phyloP scores from a whole-genome alignment of 2,113 vertebrate species.

The Aspiorhynchus laticeps region DNA sequence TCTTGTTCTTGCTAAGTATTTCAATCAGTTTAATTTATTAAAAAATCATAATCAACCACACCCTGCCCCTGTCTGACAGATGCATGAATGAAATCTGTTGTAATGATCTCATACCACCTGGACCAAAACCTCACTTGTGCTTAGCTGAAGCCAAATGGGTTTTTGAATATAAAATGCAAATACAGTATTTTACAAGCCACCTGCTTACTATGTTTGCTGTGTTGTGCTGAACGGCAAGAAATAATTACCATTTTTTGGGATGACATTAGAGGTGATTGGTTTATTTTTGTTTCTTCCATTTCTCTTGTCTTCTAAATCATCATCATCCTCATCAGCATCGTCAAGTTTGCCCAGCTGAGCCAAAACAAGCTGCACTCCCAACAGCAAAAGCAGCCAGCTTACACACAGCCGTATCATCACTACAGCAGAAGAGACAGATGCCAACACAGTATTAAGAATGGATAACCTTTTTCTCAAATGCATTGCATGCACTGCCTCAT shows the following conservation, averaged over 20 bases:
- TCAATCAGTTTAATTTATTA: neutral
- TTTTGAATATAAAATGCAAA: neutral
- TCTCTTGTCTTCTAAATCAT: constrained; percentile 67
- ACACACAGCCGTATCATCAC: constrained; percentile 19
- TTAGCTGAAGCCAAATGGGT: neutral
- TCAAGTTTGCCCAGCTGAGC: constrained; percentile 78
- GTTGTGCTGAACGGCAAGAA: constrained; percentile 44
- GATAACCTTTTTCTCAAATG: neutral
- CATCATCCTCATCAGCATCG: constrained; percentile 71
- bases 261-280: constrained; percentile 66
- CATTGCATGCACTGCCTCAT: neutral
- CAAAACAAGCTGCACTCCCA: constrained; percentile 70
- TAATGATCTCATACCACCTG: neutral
- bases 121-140: neutral
- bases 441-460: neutral
- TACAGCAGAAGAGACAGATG: neutral
- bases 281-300: constrained; percentile 72
- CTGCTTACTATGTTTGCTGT: neutral
- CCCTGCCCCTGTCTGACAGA: neutral
- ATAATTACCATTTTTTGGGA: constrained; percentile 69
- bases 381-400: constrained; percentile 73
- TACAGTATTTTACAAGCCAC: neutral
- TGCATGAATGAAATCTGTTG: neutral
- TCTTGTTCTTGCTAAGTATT: neutral
- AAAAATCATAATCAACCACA: neutral